Conservation (phyloP, 2,113 vertebrate genomes). For the Haemorhous mexicanus region DNA sequence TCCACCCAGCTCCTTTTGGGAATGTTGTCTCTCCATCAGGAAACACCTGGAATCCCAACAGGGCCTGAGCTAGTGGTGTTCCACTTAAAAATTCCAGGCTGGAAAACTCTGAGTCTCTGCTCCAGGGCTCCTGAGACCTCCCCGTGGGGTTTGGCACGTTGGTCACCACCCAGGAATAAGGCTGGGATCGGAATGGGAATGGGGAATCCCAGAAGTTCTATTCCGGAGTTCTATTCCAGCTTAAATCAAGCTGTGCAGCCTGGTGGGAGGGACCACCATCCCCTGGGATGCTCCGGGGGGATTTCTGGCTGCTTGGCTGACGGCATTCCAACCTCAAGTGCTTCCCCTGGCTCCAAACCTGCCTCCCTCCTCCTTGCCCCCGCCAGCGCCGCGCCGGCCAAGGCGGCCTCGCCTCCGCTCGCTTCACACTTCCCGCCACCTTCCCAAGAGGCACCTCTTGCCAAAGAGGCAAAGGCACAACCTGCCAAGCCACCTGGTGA, state of each 20-base stretch:
- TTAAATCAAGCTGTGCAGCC: not conserved
- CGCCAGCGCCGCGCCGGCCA: not conserved
- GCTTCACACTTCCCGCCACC: not conserved
- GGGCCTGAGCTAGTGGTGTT: not conserved
- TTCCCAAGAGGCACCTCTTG: slow-evolving; percentile 25
- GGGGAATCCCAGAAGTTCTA: not conserved
- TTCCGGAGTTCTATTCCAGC: fast-evolving
- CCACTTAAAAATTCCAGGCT: not conserved
- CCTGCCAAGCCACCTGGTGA: slow-evolving; percentile 28
- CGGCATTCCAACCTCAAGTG: not conserved
- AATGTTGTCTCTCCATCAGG: not conserved
- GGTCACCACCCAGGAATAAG: not conserved
- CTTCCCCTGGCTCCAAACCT: slow-evolving; percentile 6
- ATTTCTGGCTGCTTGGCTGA: slow-evolving; percentile 32
- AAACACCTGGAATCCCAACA: not conserved
- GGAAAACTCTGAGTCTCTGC: not conserved
- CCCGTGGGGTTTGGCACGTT: not conserved
- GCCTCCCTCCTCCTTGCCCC: not conserved
- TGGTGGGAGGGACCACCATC: not conserved
- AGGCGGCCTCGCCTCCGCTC: not conserved
- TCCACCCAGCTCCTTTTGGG: not conserved
- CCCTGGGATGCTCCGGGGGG: not conserved
- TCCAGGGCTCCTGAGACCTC: not conserved
- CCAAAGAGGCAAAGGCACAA: not conserved
- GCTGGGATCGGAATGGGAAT: fast-evolving